Evolutionary conservation across 2,113 vertebrate species (phyloP), one percentile per base, ranked within the genome.

Genomic region (Grus americana): DNA sequence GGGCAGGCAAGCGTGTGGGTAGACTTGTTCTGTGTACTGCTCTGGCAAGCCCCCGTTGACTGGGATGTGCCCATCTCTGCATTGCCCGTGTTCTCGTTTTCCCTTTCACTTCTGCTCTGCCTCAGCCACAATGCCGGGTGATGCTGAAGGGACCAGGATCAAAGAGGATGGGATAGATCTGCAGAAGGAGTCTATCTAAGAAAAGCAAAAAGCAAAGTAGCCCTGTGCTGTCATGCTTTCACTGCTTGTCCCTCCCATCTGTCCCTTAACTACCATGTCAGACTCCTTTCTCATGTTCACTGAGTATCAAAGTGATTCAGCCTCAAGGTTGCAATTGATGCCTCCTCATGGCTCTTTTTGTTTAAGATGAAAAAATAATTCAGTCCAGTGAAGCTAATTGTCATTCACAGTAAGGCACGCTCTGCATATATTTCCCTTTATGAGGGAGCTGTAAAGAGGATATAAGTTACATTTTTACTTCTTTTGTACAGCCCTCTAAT

Each of bases 1-100:
- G 12, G 52, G 23, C n/a, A 49, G 52, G 54, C 22, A 59, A 34
- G 47, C 23, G 10, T 2, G 1, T 20, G 52, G 36, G 57, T 7
- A 36, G 34, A 2, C 23, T 9, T 42, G 17, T 2, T 54, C n/a
- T 55, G 47, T 30, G 18, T 32, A 42, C 47, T 36, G 12, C 7
- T 27, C 16, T 9, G 58, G 15, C 19, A 55, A 38, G 20, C 4
- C 50, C 19, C 29, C 4, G 0, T 10, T 9, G 14, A 0, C 57
- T 46, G 65, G 42, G 21, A n/a, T 9, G 5, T 67, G 61, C 30
- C n/a, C 27, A 6, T 34, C 40, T 78, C 72, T 72, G 57, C 21
- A 5, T 1, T 18, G 19, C 17, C 72, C 1, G 0, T 52, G 6
- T 32, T 58, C 15, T 62, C 24, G 1, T 32, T 17, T n/a, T 36